phyloP scores from a whole-genome alignment of 1,140 invertebrate genomes.

The Drosophila tristis region DNA sequence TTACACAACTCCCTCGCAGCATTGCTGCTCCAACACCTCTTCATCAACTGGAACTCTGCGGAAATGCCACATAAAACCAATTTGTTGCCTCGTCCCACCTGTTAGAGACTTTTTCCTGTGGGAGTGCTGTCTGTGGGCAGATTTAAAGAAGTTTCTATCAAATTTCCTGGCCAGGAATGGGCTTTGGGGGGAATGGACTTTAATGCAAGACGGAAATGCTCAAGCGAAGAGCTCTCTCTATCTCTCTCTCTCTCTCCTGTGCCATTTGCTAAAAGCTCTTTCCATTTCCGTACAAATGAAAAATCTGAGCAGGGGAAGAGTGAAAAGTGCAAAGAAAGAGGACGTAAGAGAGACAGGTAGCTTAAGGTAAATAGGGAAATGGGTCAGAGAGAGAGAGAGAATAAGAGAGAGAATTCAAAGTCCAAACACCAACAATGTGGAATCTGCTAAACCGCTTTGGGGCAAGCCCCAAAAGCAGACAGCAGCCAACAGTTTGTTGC shows the following conservation, averaged over 20 bases:
- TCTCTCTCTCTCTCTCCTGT: not conserved
- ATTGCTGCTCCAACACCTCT: not conserved
- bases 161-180: constrained; percentile 61
- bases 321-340: constrained; percentile 1
- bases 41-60: constrained; percentile 27
- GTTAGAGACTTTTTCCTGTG: constrained; percentile 3
- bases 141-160: constrained; percentile 65
- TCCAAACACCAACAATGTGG: constrained; percentile 28
- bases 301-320: not conserved
- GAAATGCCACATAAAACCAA: constrained; percentile 73
- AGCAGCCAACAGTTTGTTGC: constrained; percentile 12
- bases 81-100: constrained; percentile 50
- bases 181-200: constrained; percentile 45
- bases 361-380: constrained; percentile 33
- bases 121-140: constrained; percentile 19
- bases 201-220: constrained; percentile 73
- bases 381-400: not conserved
- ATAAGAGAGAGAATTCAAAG: constrained; percentile 34
- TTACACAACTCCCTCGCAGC: constrained; percentile 14
- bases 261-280: constrained; percentile 43
- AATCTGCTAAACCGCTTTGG: constrained; percentile 40
- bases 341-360: not conserved
- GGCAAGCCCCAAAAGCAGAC: constrained; percentile 13
- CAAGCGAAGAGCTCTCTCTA: constrained; percentile 36
- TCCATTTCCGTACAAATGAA: constrained; percentile 54